Conservation (phyloP, 2,797 vertebrate genomes). For the Phoebastria nigripes region DNA sequence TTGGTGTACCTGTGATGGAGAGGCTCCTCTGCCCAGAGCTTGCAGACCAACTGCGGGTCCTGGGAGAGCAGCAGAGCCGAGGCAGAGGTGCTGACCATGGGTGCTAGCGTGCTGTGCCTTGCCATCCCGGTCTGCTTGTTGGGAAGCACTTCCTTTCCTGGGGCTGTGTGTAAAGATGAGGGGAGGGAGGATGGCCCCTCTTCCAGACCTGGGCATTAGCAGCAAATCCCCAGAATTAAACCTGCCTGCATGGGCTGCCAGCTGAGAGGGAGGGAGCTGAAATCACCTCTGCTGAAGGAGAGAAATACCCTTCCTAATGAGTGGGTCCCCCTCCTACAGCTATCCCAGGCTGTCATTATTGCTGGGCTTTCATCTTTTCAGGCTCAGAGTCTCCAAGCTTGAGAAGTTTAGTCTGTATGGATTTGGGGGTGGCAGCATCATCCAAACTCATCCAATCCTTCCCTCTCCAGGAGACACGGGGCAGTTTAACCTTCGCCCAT, state of each 20-base stretch:
- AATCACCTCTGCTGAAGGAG: neutral
- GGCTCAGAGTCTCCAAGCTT: neutral
- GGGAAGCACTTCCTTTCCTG: neutral
- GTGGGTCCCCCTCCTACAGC: neutral
- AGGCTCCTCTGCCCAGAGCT: neutral
- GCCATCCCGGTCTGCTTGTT: neutral
- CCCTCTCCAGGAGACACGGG: neutral
- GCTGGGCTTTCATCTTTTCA: neutral
- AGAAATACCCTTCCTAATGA: neutral
- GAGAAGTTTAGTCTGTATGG: neutral
- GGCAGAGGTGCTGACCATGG: neutral
- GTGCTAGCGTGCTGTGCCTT: neutral
- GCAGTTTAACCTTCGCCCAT: neutral
- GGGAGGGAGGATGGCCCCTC: neutral
- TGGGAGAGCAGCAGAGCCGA: neutral
- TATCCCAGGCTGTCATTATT: fast-evolving
- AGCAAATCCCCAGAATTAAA: neutral
- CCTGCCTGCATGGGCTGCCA: neutral
- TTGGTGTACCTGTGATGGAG: neutral
- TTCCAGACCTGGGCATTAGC: neutral
- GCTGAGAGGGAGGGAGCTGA: neutral
- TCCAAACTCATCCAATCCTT: neutral
- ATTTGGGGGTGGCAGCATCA: neutral
- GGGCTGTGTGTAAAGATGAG: neutral
- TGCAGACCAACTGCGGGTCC: neutral